phyloP scores from a whole-genome alignment of 2,888 invertebrate species.

The Hypomecis punctinalis region DNA sequence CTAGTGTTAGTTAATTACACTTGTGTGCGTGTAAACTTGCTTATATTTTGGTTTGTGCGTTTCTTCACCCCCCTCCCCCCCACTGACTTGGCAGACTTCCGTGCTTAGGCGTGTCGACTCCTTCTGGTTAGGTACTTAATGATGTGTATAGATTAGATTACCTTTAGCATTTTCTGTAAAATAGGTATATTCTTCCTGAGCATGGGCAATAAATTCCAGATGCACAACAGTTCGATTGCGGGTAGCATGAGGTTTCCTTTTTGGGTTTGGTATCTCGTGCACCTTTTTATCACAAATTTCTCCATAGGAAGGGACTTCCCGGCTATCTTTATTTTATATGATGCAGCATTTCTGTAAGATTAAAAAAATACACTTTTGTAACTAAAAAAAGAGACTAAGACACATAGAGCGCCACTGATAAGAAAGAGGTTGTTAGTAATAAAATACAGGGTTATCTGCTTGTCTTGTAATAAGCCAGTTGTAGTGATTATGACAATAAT shows the following conservation, averaged over 20 bases:
- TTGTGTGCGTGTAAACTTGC: no score
- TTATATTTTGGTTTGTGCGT: no score
- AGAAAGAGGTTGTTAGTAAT: no score
- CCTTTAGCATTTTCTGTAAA: constrained; percentile 86
- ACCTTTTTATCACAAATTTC: constrained; percentile 96
- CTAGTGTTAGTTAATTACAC: no score
- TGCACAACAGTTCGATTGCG: constrained; percentile 93
- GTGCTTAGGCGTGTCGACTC: no score
- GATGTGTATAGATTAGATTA: constrained; percentile 47
- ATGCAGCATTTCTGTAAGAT: constrained; percentile 89
- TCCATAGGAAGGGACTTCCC: constrained; percentile 99
- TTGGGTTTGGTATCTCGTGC: constrained; percentile 91
- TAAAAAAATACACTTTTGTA: background rate
- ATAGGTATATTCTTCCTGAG: constrained; percentile 88
- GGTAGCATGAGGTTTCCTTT: constrained; percentile 91
- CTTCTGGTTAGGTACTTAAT: no score
- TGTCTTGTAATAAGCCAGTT: no score
- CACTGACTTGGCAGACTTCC: no score
- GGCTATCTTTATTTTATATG: constrained; percentile 94
- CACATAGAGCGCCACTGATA: no score
- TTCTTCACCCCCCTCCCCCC: no score
- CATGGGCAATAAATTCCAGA: constrained; percentile 96
- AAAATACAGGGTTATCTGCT: no score
- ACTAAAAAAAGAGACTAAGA: background rate
- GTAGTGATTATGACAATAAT: no score